These are phyloP conservation scores for Sycophila sp. DNA, from an alignment of 1,140 invertebrate species.

Conservation along the genomic window DNA sequence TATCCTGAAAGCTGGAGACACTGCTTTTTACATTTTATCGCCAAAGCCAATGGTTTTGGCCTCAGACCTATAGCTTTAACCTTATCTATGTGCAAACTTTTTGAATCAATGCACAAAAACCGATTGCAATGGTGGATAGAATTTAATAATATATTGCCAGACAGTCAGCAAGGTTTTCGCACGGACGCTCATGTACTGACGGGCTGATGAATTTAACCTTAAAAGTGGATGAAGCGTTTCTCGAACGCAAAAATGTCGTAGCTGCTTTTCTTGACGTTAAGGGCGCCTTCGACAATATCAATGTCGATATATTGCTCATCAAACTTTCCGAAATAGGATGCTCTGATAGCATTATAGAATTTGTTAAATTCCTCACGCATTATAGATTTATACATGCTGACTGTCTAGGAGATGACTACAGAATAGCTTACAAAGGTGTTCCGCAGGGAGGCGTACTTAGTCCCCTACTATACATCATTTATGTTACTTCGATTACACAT, in stretches of 20 bases:
- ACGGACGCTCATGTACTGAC: background rate
- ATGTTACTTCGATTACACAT: background rate
- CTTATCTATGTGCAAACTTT: background rate
- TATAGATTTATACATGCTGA: background rate
- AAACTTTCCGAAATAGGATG: background rate
- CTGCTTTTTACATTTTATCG: no score
- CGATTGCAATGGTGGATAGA: conserved; percentile 1
- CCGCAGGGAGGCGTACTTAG: background rate
- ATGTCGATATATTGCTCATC: background rate
- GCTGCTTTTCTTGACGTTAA: background rate
- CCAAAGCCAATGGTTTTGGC: no score
- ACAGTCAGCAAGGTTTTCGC: background rate
- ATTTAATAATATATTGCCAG: background rate
- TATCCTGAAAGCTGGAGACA: no score
- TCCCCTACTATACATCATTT: background rate
- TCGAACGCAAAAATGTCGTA: background rate
- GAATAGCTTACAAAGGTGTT: background rate
- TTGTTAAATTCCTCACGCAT: conserved; percentile 5
- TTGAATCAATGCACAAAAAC: background rate
- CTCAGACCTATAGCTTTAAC: no score
- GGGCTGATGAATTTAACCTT: background rate
- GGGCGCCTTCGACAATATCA: conserved; percentile 15
- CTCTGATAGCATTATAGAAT: background rate
- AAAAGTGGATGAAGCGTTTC: background rate
- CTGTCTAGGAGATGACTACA: background rate